phyloP scores from a whole-genome alignment of 1,140 invertebrate genomes.

The Eufriesea mexicana region DNA sequence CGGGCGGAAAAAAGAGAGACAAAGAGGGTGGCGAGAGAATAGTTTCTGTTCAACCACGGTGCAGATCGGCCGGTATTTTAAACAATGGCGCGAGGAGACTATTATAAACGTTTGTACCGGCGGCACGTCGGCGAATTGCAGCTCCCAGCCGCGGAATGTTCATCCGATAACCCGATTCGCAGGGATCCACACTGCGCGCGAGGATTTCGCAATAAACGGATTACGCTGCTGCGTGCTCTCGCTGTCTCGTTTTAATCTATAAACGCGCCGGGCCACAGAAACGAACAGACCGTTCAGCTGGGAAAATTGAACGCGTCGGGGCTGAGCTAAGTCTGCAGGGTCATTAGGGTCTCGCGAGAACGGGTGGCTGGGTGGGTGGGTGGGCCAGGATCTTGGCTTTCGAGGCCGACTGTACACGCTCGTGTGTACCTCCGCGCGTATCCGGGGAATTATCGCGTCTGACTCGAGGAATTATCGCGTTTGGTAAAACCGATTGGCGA shows the following conservation, averaged over 20 bases:
- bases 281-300: constrained; percentile 2
- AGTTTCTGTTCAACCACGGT: background rate
- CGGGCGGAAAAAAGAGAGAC: no score
- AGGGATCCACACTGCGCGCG: background rate
- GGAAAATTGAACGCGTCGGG: constrained; percentile 14
- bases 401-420: background rate
- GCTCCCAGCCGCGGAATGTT: constrained; percentile 1
- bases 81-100: constrained; percentile 6
- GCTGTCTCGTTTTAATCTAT: background rate
- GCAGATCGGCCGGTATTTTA: background rate
- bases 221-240: constrained; percentile 1
- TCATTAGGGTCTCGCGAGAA: background rate
- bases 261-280: background rate
- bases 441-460: background rate
- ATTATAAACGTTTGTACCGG: constrained; percentile 4
- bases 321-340: background rate
- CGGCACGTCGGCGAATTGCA: constrained; percentile 1
- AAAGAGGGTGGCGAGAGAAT: background rate
- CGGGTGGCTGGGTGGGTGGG: no score
- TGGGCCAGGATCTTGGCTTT: background rate
- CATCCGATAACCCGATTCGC: constrained; percentile 25
- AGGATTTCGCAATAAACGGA: constrained; percentile 26
- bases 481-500: no score
- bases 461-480: no score
- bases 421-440: background rate